Conservation (phyloP, 2,113 vertebrate species). For the Condylura cristata region DNA sequence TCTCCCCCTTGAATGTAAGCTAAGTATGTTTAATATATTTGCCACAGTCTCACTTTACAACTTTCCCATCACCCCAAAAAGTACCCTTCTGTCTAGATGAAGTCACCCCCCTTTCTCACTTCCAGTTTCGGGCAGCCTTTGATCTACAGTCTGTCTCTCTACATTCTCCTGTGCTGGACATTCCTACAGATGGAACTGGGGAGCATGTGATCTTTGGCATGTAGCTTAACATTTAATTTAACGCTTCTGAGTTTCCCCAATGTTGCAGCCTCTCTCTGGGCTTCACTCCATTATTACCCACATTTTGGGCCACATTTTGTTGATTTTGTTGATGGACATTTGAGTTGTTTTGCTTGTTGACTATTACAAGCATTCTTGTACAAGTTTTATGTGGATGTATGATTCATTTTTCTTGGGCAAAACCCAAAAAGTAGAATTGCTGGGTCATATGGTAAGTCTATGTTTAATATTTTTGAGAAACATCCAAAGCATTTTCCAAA, state of each 20-base stretch:
- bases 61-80: neutral
- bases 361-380: neutral
- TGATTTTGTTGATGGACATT: neutral
- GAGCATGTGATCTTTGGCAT: neutral
- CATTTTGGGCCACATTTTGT: too few species aligned
- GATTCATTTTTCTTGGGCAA: neutral
- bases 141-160: neutral
- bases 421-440: neutral
- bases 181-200: neutral
- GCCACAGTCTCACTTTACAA: neutral
- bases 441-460: neutral
- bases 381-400: neutral
- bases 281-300: neutral
- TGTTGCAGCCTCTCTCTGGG: accelerated
- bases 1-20: neutral
- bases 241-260: neutral
- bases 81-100: neutral
- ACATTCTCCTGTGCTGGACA: neutral
- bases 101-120: neutral
- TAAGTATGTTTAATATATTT: neutral
- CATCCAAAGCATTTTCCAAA: neutral
- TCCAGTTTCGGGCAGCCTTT: neutral
- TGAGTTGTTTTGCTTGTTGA: neutral
- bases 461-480: neutral
- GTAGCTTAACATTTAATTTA: too few species aligned